A percentile compares a stretch with the other conserved stretches of the same genome.
phyloP scores from a whole-genome alignment of 2,888 invertebrate species.

The Ectropis crepuscularia region DNA sequence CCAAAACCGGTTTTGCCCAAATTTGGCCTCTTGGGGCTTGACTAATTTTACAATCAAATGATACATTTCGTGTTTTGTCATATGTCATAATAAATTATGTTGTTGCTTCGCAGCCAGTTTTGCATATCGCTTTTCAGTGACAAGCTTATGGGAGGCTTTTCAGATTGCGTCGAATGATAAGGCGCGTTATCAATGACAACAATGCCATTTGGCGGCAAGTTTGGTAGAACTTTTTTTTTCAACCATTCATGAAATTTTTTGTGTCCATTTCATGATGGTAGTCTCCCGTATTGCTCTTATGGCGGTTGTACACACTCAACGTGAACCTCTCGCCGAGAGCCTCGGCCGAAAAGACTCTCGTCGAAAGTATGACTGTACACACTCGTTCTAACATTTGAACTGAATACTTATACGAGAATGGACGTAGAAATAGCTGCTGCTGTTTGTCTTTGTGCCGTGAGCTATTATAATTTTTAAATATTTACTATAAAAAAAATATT shows the following conservation, averaged over 20 bases:
- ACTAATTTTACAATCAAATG: slow-evolving; percentile 24
- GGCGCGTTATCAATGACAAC: slow-evolving; percentile 41
- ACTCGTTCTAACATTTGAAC: too few species aligned
- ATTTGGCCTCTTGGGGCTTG: too few species aligned
- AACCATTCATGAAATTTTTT: slow-evolving; percentile 41
- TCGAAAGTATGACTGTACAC: too few species aligned
- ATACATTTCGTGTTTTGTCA: slow-evolving; percentile 35
- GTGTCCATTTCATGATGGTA: slow-evolving; percentile 41
- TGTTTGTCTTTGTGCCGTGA: too few species aligned
- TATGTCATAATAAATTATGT: too few species aligned
- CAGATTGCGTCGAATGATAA: slow-evolving; percentile 35
- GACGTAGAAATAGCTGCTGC: too few species aligned
- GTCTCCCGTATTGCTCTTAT: too few species aligned
- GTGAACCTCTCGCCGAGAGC: too few species aligned
- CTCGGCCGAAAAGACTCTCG: too few species aligned
- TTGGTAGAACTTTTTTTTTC: slow-evolving; percentile 42
- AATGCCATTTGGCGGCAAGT: slow-evolving; percentile 39
- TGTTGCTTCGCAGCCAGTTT: slow-evolving; percentile 36
- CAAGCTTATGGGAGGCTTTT: slow-evolving; percentile 22
- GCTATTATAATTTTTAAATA: slow-evolving; percentile 18
- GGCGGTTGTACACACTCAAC: too few species aligned
- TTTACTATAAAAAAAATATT: slow-evolving; percentile 4
- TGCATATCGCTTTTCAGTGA: slow-evolving; percentile 32
- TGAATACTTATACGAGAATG: too few species aligned
- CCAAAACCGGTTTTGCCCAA: too few species aligned